phyloP scores from a whole-genome alignment of 1,140 invertebrate species.

The Eueides isabella region DNA sequence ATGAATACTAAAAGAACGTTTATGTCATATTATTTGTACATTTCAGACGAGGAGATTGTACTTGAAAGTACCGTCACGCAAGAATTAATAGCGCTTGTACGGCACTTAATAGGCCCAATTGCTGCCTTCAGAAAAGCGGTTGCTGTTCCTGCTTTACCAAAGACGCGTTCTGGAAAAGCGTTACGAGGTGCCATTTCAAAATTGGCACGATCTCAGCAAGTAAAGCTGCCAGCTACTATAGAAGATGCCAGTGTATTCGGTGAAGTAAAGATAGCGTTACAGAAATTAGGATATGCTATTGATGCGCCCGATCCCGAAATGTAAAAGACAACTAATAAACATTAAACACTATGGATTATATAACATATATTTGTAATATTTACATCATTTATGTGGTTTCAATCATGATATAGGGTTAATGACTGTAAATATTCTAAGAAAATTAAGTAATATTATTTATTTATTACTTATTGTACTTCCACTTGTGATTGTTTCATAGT shows the following conservation, averaged over 20 bases:
- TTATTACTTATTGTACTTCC: neutral
- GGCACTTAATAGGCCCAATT: slow-evolving; percentile 93
- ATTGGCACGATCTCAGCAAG: slow-evolving; percentile 89
- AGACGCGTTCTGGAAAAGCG: slow-evolving; percentile 91
- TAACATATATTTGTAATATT: neutral
- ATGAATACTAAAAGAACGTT: neutral
- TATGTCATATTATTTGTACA: slow-evolving; percentile 9
- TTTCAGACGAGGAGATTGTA: slow-evolving; percentile 73
- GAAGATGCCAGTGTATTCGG: slow-evolving; percentile 93
- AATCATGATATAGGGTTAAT: neutral
- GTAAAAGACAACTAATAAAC: slow-evolving; percentile 24
- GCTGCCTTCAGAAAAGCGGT: slow-evolving; percentile 91
- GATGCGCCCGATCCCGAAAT: slow-evolving; percentile 86
- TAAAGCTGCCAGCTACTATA: slow-evolving; percentile 92
- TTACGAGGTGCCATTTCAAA: slow-evolving; percentile 93
- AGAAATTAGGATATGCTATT: slow-evolving; percentile 89
- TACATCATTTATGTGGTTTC: neutral
- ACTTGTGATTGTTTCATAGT: neutral
- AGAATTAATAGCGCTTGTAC: slow-evolving; percentile 88
- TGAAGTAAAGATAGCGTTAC: slow-evolving; percentile 88
- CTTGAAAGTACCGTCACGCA: slow-evolving; percentile 68
- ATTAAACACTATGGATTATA: too few species aligned
- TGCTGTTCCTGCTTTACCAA: slow-evolving; percentile 90
- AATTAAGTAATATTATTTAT: neutral
- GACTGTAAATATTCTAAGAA: neutral